phyloP scores from a whole-genome alignment of 2,888 invertebrate species.

The Spodoptera picta region DNA sequence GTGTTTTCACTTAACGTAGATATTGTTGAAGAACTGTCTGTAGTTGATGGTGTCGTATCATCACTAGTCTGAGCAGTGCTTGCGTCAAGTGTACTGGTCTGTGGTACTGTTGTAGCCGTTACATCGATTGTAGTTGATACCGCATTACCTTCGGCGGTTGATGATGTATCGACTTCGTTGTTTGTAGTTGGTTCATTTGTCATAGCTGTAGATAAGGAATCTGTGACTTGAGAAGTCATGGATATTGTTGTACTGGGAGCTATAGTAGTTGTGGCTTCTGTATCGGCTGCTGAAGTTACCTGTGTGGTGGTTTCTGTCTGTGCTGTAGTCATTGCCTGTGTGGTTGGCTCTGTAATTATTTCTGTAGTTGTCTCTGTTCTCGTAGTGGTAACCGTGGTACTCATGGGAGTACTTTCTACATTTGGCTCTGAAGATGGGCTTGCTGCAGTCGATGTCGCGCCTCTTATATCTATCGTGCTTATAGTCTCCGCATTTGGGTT shows the following conservation, averaged over 20 bases:
- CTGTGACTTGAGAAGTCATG: conserved; percentile 57
- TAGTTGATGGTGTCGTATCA: conserved; percentile 24
- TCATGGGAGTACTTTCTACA: conserved; percentile 63
- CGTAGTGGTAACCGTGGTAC: conserved; percentile 25
- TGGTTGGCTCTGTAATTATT: conserved; percentile 44
- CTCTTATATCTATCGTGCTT: conserved; percentile 60
- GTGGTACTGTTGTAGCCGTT: conserved; percentile 19
- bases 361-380: conserved; percentile 38
- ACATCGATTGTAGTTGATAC: conserved; percentile 40
- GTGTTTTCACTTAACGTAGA: conserved; percentile 30
- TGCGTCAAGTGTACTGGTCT: conserved; percentile 28
- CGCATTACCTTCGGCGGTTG: conserved; percentile 47
- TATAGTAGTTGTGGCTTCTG: conserved; percentile 36
- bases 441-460: conserved; percentile 63
- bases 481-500: conserved; percentile 75
- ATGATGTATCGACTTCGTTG: conserved; percentile 64
- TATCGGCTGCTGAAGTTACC: conserved; percentile 15
- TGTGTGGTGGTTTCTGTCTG: conserved; percentile 39
- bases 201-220: conserved; percentile 32
- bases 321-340: conserved; percentile 16
- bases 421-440: conserved; percentile 68
- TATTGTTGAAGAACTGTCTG: conserved; percentile 35
- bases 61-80: conserved; percentile 18
- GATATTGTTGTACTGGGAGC: conserved; percentile 43
- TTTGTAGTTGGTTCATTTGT: conserved; percentile 64